Evolutionary conservation across 2,888 invertebrate genomes (phyloP), one percentile per base, ranked within the genome.

Genomic region (Pimpla rufipes): DNA sequence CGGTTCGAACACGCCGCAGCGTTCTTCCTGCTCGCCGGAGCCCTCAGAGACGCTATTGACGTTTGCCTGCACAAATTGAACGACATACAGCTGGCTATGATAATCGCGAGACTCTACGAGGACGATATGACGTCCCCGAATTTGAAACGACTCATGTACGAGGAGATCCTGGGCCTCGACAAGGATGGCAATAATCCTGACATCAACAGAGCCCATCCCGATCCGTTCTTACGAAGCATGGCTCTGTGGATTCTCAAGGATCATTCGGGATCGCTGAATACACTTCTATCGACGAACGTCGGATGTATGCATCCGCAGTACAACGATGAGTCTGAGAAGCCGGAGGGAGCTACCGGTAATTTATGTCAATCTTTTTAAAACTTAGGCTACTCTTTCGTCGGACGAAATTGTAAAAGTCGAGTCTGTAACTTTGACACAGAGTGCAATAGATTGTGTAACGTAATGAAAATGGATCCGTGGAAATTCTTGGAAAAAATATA

Each of bases 161-260:
- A 97, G 89, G 97, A 97, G 93, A 96, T 97, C 85, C 93, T 97
- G 42, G 97, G 97, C 91, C 95, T 93, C 91, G 93, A 93, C 37
- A 91, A 92, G 62, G 93, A 93, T 0, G 95, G 95, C 0, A 95
- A 95, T n/a, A 96, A 96, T 89, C 95, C 96, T 85, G 96, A 97
- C 88, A 91, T 96, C 35, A 95, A 96, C 13, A 95, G 95, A 82
- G 97, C 97, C 0, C 97, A 98, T 93, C 98, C 98, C 0, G 99
- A 99, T 94, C 99, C 99, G 0, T 99, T 99, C 94, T 94, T 99
- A 18, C 96, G 99, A 2, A 99, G 99, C 4, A 99, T 99, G 98
- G 98, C 99, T 0, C 94, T 98, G 55, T 99, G 99, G 99, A 96
- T 98, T 86, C 94, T 99, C 71, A 98, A 98, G 92, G 98, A 98